phyloP scores from a whole-genome alignment of 2,113 vertebrate species.

The Oceanodroma tethys region DNA sequence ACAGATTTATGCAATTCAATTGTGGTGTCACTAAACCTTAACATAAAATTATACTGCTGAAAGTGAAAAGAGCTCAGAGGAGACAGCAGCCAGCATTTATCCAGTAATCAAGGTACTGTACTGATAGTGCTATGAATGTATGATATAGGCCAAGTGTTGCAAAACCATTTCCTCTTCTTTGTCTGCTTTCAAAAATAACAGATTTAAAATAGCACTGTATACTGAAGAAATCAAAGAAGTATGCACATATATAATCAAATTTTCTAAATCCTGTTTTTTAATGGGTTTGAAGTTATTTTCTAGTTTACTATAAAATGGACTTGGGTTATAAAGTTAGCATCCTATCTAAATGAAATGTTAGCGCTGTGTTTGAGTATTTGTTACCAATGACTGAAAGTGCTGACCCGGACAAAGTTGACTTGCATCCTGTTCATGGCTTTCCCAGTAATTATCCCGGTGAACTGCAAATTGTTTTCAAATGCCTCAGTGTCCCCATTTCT shows the following conservation, averaged over 20 bases:
- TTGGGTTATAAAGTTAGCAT: not conserved
- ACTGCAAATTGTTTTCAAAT: not conserved
- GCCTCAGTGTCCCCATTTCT: not conserved
- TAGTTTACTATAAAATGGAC: not conserved
- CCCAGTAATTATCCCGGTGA: not conserved
- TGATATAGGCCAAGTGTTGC: not conserved
- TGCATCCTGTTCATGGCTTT: not conserved
- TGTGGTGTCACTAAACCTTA: conserved; percentile 56
- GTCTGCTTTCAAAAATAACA: not conserved
- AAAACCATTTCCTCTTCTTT: not conserved
- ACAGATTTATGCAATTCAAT: conserved; percentile 61
- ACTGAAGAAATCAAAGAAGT: not conserved
- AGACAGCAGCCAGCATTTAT: conserved; percentile 53
- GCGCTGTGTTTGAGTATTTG: not conserved
- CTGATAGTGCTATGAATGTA: not conserved
- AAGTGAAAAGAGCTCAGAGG: conserved; percentile 43
- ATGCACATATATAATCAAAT: not conserved
- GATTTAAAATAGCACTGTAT: not conserved
- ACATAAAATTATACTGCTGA: conserved; percentile 62
- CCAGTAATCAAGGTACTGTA: conserved; percentile 24
- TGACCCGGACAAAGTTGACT: not conserved
- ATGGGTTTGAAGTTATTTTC: not conserved
- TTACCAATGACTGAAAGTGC: not conserved
- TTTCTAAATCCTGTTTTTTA: not conserved
- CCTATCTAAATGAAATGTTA: not conserved